phyloP scores from a whole-genome alignment of 2,113 vertebrate species.

The Eudyptes chrysolophus region DNA sequence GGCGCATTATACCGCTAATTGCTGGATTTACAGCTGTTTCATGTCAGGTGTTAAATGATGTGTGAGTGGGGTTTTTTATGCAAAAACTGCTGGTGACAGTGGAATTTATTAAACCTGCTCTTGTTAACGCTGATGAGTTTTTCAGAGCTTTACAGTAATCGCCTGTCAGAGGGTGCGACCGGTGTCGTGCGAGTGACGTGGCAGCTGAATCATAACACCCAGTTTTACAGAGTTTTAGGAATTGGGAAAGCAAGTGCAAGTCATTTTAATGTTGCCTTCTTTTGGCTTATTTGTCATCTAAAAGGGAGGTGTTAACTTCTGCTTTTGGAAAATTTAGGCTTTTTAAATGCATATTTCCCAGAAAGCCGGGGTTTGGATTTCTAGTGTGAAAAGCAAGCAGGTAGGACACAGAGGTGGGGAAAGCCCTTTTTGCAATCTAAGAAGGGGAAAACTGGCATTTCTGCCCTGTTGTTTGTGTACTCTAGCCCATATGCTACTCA shows the following conservation, averaged over 20 bases:
- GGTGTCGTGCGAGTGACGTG: neutral
- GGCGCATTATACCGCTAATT: constrained; percentile 11
- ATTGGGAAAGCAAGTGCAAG: neutral
- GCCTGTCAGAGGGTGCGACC: neutral
- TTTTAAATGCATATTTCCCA: neutral
- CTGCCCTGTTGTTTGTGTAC: neutral
- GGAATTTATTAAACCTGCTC: neutral
- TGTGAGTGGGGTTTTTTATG: neutral
- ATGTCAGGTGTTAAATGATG: neutral
- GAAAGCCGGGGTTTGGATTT: neutral
- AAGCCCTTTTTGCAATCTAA: neutral
- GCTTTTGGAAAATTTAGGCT: neutral
- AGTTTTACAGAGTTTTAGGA: neutral
- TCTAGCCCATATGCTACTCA: neutral
- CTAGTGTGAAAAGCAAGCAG: neutral
- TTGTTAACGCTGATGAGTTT: neutral
- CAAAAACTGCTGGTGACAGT: neutral
- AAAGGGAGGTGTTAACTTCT: neutral
- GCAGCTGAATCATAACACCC: neutral
- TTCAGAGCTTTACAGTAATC: neutral
- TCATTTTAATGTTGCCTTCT: neutral
- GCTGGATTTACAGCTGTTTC: constrained; percentile 43
- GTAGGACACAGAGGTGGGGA: neutral
- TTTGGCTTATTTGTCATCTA: neutral
- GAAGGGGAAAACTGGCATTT: neutral